Evolutionary conservation across 2,888 invertebrate genomes (phyloP).

Genomic region (Calameuta pallipes): DNA sequence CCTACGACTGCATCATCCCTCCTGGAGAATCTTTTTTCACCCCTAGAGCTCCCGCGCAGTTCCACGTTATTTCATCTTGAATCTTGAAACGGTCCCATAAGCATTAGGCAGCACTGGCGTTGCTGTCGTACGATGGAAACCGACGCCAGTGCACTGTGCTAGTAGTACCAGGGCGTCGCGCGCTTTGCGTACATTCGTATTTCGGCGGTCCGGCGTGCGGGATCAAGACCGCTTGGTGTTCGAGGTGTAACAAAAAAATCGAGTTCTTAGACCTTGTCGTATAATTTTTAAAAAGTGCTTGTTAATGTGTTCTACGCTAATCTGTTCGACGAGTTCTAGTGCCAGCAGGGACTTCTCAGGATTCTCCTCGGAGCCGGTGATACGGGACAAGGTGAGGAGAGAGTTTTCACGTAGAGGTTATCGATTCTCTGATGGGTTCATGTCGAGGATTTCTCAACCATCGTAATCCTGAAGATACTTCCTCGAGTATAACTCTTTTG

Average conservation of each 20-base stretch:
- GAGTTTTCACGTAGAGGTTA: neutral
- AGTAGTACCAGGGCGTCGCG: constrained; percentile 1
- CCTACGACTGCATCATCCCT: neutral
- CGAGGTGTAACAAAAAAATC: neutral
- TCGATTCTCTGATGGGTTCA: neutral
- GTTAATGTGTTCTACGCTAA: neutral
- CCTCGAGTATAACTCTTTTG: neutral
- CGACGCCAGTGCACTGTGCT: neutral
- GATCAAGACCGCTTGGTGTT: neutral
- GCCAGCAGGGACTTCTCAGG: neutral
- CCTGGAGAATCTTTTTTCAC: neutral
- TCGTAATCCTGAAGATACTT: neutral
- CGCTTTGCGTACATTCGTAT: constrained; percentile 2
- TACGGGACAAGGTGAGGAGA: neutral
- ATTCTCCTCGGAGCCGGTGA: neutral
- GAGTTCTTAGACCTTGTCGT: neutral
- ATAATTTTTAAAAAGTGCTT: neutral
- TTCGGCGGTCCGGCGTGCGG: constrained; percentile 4
- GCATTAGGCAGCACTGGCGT: neutral
- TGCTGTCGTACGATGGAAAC: neutral
- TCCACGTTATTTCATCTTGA: neutral
- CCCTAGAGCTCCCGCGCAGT: neutral
- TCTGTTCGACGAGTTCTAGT: neutral
- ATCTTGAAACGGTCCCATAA: neutral
- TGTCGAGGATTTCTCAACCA: neutral